A percentile compares a stretch with the other conserved stretches of the same genome.
Evolutionary conservation across 2,888 invertebrate species (phyloP).

Genomic region (Neria commutata): DNA sequence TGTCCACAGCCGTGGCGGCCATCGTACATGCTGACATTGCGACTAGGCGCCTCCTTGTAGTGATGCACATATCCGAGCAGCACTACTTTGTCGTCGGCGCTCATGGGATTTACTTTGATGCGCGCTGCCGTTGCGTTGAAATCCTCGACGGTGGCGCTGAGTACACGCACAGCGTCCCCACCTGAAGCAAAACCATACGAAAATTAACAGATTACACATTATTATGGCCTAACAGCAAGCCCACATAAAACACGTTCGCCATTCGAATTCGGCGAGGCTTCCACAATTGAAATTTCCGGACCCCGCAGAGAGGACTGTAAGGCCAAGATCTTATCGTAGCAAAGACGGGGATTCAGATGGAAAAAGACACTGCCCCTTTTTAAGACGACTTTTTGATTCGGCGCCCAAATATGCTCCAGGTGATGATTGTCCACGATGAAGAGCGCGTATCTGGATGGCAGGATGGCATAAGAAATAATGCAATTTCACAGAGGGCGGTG

Average conservation of each 20-base stretch:
- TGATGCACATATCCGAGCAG: slow-evolving; percentile 90
- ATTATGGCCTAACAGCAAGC: slow-evolving; percentile 39
- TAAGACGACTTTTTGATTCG: slow-evolving; percentile 63
- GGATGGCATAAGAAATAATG: neutral
- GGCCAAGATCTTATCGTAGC: slow-evolving; percentile 67
- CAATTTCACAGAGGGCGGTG: neutral
- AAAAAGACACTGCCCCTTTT: slow-evolving; percentile 68
- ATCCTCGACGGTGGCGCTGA: slow-evolving; percentile 59
- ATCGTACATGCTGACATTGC: slow-evolving; percentile 84
- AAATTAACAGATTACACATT: neutral
- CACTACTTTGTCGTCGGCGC: slow-evolving; percentile 72
- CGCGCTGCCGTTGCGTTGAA: slow-evolving; percentile 62
- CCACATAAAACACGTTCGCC: slow-evolving; percentile 90
- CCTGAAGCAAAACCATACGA: slow-evolving; percentile 26
- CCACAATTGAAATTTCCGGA: slow-evolving; percentile 38
- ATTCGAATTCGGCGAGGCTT: slow-evolving; percentile 71
- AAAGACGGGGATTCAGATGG: slow-evolving; percentile 76
- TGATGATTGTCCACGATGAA: slow-evolving; percentile 72
- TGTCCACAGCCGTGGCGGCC: slow-evolving; percentile 90
- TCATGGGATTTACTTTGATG: slow-evolving; percentile 70
- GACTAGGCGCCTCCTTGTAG: slow-evolving; percentile 75
- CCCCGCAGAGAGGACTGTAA: slow-evolving; percentile 58
- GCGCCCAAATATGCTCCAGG: slow-evolving; percentile 68
- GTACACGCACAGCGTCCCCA: slow-evolving; percentile 26
- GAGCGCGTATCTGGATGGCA: slow-evolving; percentile 62